These are phyloP conservation scores for Erpobdella octoculata DNA, from an alignment of 2,888 invertebrate genomes.

Conservation along the genomic window DNA sequence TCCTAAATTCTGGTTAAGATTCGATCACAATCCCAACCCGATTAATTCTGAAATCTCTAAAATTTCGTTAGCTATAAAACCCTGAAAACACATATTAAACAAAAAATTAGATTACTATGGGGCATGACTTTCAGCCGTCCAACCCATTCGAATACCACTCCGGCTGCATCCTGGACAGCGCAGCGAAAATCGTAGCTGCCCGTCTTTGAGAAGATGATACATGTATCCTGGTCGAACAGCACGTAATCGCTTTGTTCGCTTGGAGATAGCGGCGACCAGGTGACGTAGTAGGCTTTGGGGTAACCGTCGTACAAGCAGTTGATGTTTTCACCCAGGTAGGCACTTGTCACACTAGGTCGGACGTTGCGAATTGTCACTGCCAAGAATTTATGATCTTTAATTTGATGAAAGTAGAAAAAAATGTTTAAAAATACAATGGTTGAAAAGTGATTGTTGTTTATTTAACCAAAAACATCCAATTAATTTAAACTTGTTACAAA, in stretches of 20 bases:
- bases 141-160: background rate
- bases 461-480: background rate
- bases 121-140: background rate
- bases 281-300: no score
- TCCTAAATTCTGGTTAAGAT: no score
- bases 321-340: background rate
- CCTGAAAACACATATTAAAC: no score
- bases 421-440: no score
- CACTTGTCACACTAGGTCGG: background rate
- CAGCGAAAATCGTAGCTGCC: background rate
- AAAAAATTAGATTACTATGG: no score
- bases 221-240: no score
- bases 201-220: background rate
- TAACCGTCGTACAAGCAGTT: slow-evolving; percentile 2
- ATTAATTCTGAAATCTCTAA: no score
- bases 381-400: background rate
- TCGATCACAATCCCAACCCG: no score
- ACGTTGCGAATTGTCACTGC: background rate
- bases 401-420: background rate
- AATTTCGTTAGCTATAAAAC: no score
- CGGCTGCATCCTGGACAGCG: background rate
- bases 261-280: no score
- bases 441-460: no score
- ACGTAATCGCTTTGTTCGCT: no score
- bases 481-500: background rate